A percentile compares a stretch with the other conserved stretches of the same genome.
Conservation (phyloP, 2,113 vertebrate species). For the Melanerpes formicivorus region DNA sequence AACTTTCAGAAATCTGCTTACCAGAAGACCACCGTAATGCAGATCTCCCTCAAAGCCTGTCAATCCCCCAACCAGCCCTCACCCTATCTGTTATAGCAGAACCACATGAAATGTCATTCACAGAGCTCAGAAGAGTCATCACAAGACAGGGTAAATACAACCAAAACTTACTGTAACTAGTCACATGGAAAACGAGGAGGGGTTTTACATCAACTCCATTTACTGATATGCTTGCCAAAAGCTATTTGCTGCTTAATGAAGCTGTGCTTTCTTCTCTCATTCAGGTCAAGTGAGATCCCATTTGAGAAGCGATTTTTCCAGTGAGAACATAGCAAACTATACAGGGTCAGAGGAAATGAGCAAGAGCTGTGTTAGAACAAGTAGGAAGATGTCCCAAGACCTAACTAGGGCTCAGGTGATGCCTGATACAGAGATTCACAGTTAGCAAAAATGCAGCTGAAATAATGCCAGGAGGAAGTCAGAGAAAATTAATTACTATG, state of each 20-base stretch:
- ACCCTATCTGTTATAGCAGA: neutral
- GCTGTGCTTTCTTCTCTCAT: neutral
- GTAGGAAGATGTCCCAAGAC: neutral
- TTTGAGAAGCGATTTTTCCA: neutral
- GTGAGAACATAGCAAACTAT: neutral
- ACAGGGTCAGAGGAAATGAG: neutral
- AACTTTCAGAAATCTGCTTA: neutral
- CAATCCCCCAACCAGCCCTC: neutral
- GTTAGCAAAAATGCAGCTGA: neutral
- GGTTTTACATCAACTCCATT: conserved; percentile 8
- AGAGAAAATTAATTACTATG: neutral
- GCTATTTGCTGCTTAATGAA: conserved; percentile 27
- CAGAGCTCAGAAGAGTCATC: neutral
- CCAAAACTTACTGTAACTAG: neutral
- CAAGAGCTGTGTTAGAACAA: neutral
- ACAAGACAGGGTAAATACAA: neutral
- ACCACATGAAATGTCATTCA: neutral
- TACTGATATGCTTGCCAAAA: conserved; percentile 13
- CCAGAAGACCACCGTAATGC: neutral
- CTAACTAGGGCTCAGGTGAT: neutral
- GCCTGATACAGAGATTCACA: neutral
- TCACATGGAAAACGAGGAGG: conserved; percentile 9
- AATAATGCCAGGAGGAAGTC: neutral
- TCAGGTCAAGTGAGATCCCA: neutral
- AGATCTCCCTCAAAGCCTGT: neutral